Evolutionary conservation across 2,113 vertebrate species (phyloP).

Genomic region (Leptobrachium ailaonicum): DNA sequence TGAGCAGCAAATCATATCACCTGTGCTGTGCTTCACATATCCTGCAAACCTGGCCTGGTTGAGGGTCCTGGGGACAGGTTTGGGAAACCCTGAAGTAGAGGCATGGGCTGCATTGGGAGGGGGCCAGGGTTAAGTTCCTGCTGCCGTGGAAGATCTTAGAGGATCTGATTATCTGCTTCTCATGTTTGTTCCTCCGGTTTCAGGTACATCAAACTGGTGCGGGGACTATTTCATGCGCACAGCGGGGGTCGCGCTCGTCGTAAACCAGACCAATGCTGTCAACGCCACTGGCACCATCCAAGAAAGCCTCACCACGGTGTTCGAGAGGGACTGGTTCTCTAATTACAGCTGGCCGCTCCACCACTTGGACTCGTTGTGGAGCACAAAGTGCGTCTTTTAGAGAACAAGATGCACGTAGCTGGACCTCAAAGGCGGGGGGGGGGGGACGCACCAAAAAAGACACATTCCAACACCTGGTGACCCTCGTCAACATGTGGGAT

Average conservation of each 20-base stretch:
- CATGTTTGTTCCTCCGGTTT: neutral
- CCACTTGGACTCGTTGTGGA: neutral
- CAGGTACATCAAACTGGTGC: constrained; percentile 83
- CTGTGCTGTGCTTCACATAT: too few relatives aligned
- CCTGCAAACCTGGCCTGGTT: too few relatives aligned
- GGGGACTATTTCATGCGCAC: constrained; percentile 75
- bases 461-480: neutral
- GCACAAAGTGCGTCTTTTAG: constrained; percentile 28
- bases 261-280: constrained; percentile 70
- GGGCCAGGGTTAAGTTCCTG: too few relatives aligned
- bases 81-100: too few relatives aligned
- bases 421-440: too few relatives aligned
- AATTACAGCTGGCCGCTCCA: constrained; percentile 53
- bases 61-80: too few relatives aligned
- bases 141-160: too few relatives aligned
- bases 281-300: constrained; percentile 56
- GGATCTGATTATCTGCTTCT: too few relatives aligned
- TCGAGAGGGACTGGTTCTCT: constrained; percentile 75
- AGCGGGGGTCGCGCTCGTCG: constrained; percentile 71
- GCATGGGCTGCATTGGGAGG: too few relatives aligned
- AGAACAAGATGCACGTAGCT: neutral
- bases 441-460: neutral
- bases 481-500: too few relatives aligned
- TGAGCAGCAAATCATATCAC: too few relatives aligned
- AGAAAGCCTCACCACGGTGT: constrained; percentile 65